These are phyloP conservation scores for Myotis vivesi DNA, from an alignment of 2,797 vertebrate genomes.

Conservation along the genomic window DNA sequence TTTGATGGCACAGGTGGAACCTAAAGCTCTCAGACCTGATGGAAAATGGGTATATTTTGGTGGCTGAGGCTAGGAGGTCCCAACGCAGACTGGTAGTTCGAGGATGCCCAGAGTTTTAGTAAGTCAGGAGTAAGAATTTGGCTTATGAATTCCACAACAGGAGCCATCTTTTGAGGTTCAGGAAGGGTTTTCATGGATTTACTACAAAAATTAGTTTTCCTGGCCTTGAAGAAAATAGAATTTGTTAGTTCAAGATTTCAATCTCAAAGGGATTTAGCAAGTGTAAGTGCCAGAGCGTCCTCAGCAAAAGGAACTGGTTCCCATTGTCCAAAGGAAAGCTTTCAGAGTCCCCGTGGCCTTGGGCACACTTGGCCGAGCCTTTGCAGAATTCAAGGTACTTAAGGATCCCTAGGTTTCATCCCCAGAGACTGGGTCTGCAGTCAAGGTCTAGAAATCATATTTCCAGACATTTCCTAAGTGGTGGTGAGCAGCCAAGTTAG, in stretches of 20 bases:
- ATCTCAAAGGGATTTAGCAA: neutral
- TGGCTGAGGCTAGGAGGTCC: neutral
- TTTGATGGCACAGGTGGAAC: neutral
- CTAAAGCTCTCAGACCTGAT: neutral
- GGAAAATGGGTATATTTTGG: neutral
- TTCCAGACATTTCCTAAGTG: neutral
- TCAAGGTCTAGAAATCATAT: neutral
- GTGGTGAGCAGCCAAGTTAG: neutral
- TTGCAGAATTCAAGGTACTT: neutral
- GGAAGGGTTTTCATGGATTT: neutral
- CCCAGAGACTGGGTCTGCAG: neutral
- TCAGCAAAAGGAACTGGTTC: neutral
- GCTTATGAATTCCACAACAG: neutral
- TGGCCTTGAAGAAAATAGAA: neutral
- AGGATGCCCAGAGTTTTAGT: neutral
- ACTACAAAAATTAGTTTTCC: neutral
- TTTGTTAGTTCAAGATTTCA: neutral
- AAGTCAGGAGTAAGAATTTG: neutral
- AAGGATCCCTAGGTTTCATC: neutral
- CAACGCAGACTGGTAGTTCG: neutral
- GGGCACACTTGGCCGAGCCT: neutral
- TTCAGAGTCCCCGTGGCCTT: neutral
- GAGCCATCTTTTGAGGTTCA: neutral
- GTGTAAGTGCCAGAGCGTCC: neutral
- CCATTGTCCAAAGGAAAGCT: neutral